Conservation (phyloP, 2,888 invertebrate species). For the Leptura quadrifasciata region DNA sequence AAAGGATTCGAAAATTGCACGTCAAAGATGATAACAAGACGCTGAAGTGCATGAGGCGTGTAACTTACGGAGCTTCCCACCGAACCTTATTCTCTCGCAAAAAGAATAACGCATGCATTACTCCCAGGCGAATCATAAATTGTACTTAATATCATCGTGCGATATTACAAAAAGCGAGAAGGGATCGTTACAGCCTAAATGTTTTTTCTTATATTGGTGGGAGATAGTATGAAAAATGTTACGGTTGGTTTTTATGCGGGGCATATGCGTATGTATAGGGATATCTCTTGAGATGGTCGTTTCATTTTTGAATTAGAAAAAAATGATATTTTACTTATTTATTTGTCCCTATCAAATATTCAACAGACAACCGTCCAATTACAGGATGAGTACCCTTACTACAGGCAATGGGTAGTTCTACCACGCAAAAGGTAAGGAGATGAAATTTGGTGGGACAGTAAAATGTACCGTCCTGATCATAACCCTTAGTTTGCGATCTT, state of each 20-base stretch:
- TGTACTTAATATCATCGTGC: slow-evolving; percentile 9
- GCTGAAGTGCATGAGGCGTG: background rate
- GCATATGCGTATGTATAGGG: background rate
- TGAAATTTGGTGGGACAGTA: no score
- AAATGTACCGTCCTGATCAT: no score
- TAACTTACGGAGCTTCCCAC: background rate
- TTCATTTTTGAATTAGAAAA: no score
- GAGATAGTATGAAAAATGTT: background rate
- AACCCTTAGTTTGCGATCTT: no score
- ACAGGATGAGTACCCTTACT: no score
- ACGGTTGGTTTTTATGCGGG: background rate
- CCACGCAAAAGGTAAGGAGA: no score
- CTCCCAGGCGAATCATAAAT: slow-evolving; percentile 11
- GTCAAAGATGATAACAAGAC: slow-evolving; percentile 11
- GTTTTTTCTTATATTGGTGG: background rate
- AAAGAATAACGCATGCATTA: slow-evolving; percentile 7
- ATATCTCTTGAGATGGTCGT: no score
- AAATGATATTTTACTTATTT: no score
- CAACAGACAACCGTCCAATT: no score
- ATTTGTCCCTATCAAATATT: no score
- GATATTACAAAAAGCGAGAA: background rate
- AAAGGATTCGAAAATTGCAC: slow-evolving; percentile 15
- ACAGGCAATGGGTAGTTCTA: no score
- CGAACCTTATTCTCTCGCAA: background rate
- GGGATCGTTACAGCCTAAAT: slow-evolving; percentile 11